phyloP scores from a whole-genome alignment of 2,113 vertebrate genomes.

The Oncorhynchus tshawytscha region DNA sequence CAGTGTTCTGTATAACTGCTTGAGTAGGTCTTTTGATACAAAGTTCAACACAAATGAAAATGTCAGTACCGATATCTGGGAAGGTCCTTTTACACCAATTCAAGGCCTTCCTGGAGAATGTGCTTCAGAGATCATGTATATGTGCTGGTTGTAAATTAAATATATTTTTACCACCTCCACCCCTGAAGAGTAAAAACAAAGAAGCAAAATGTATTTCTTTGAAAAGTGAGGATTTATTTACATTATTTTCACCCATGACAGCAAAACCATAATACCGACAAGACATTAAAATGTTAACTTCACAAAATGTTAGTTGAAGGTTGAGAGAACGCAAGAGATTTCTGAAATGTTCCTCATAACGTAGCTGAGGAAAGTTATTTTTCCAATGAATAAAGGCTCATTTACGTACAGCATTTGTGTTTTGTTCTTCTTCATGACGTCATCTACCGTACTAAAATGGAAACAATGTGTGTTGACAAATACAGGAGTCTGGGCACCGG shows the following conservation, averaged over 20 bases:
- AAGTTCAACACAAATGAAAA: neutral
- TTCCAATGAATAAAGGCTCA: conserved; percentile 56
- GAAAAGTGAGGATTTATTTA: conserved; percentile 58
- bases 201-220: neutral
- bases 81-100: neutral
- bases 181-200: neutral
- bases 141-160: conserved; percentile 7
- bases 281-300: conserved; percentile 1
- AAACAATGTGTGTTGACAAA: too few species aligned
- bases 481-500: too few species aligned
- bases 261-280: conserved; percentile 33
- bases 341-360: neutral
- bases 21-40: neutral
- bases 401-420: conserved; percentile 18
- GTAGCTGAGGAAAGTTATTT: conserved; percentile 32
- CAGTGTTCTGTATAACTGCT: neutral
- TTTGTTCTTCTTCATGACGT: neutral
- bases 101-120: conserved; percentile 17
- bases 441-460: neutral
- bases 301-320: conserved; percentile 18
- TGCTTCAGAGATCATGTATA: conserved; percentile 23
- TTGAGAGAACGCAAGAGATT: conserved; percentile 17
- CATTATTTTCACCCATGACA: conserved; percentile 34
- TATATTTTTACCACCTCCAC: neutral
- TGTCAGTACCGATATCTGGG: too few species aligned